Base-by-base conservation (phyloP, 1,140 invertebrate genomes). In the Tachypleus tridentatus region DNA sequence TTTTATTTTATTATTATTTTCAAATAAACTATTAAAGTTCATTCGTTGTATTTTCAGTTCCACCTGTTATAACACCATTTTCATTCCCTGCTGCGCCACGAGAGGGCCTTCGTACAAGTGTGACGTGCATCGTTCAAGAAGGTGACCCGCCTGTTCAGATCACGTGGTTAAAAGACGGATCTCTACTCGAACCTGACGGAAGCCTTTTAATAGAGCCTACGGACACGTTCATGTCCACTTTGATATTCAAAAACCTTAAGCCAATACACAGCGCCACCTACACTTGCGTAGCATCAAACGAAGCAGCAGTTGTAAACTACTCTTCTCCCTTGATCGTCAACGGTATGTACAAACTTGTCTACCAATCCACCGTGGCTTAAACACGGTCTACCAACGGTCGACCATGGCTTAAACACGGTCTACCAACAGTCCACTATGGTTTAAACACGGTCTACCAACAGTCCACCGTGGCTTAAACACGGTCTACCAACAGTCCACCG, bases 51-150 rank as follows among this genome's bases (percentile, higher is more conserved):
- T 29, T 63, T 68, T 54, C 78, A 83, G 82, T 82, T 70, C 81
- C 82, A 64, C 83, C 83, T 70, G 81, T 80, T 77, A 82, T 84
- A 73, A 80, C 80, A 75, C 79, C 81, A 66, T 84, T 84, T 77
- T 80, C 76, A 73, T 83, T 83, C 72, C 80, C 82, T 52, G 74
- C 73, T 61, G 80, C 81, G 73, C 77, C 87, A 4, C 84, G 86
- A 68, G 87, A 90, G 80, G 88, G 87, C 75, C 87, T 89, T 82
- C 83, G 88, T 75, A 88, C 88, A 60, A 84, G 87, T 72, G 85
- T 89, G 73, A 86, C 90, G 71, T 93, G 89, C 80, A 86, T 87
- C 70, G 87, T 91, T 70, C 87, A 86, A 76, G 84, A 85, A 72
- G 87, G 87, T 69, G 87, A 89, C 77, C 82, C 85, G 68, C 89